Base-by-base conservation (phyloP, 2,888 invertebrate species). In the Eurytoma californica region DNA sequence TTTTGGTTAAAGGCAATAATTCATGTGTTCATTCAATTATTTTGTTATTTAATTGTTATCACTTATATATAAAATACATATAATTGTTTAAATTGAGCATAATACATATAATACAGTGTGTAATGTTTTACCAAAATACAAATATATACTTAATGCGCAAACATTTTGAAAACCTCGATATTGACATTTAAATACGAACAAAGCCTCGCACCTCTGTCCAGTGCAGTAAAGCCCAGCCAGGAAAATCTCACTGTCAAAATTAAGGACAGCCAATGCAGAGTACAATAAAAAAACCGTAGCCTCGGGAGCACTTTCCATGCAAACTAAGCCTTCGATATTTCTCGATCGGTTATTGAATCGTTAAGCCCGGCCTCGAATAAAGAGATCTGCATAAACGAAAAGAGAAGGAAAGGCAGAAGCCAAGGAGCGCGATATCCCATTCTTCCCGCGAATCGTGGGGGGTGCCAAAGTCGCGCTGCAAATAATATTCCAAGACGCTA, bases 311-410 rank as follows among this genome's bases (percentile, higher is more conserved):
- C 87, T 88, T 88, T 87, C 83, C 83, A 88, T 88, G 88, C 87
- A 88, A 87, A 88, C 83, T 87, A 85, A 84, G 83, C 72, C 49
- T 60, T 55, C 74, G 79, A 82, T 82, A 83, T 83, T 80, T 76
- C 84, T 82, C 83, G 86, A 89, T 89, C 89, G 88, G 88, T 89
- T 90, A 90, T 90, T 89, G 89, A 90, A 90, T 89, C 88, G 89
- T 89, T 89, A 89, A 89, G 88, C 88, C 86, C 24, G n/a, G 7
- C 39, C 14, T 75, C 53, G 66, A 67, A 58, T 57, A 75, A 68
- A 68, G 61, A 69, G 68, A 66, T 67, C 66, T 65, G 72, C 55
- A 55, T 63, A 72, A 65, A 80, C 77, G 61, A 55, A 67, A 60
- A 76, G 61, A 63, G 39, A 72, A n/a, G 47, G 47, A 66, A 60